phyloP scores from a whole-genome alignment of 2,113 vertebrate genomes.

The Elephantulus edwardii region DNA sequence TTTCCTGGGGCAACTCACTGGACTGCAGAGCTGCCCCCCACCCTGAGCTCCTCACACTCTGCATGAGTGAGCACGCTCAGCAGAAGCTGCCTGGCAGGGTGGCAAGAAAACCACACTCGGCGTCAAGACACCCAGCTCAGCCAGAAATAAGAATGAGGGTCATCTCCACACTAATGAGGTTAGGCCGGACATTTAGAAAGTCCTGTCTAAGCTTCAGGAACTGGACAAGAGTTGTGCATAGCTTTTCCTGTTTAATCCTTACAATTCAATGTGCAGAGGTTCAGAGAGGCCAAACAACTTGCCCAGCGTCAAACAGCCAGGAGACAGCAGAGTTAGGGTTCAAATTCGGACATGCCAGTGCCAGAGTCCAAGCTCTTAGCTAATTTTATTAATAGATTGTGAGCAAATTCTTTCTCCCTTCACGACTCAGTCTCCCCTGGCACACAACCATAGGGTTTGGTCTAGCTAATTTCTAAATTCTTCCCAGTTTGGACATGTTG shows the following conservation, averaged over 20 bases:
- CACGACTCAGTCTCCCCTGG: conserved; percentile 31
- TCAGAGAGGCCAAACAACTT: conserved; percentile 24
- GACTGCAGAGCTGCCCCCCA: neutral
- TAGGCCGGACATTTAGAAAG: neutral
- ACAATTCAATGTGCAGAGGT: neutral
- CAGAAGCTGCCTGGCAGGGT: neutral
- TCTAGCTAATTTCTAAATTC: neutral
- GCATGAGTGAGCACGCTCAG: neutral
- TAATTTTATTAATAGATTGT: neutral
- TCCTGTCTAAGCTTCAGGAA: neutral
- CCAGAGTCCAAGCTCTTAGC: neutral
- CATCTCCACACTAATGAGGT: neutral
- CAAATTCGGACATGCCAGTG: neutral
- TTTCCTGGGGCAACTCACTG: neutral
- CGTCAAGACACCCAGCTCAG: neutral
- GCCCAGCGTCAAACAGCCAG: neutral
- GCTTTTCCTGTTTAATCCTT: neutral
- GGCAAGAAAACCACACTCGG: neutral
- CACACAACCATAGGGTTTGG: neutral
- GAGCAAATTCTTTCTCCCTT: neutral
- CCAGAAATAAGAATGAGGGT: neutral
- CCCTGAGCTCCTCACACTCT: neutral
- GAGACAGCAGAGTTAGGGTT: neutral
- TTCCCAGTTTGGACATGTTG: neutral
- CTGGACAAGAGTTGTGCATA: neutral